Percentiles rank a stretch among this genome's conserved stretches.
Conservation (phyloP, 2,888 invertebrate species). For the Quadroppia sp. region DNA sequence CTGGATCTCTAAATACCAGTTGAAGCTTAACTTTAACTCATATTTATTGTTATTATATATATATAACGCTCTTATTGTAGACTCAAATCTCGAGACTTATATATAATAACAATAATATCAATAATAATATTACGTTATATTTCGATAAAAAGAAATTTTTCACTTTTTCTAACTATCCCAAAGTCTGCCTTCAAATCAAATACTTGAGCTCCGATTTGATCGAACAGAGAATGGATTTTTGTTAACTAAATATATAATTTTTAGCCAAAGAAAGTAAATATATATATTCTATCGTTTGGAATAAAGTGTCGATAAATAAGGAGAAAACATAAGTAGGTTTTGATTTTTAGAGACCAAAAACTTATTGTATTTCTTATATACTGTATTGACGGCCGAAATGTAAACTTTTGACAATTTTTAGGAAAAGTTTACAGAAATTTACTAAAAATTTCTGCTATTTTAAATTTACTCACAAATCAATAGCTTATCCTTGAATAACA, state of each 20-base stretch:
- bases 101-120: constrained; percentile 31
- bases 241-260: background rate
- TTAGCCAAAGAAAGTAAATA: constrained; percentile 1
- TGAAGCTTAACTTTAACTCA: constrained; percentile 13
- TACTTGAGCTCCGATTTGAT: background rate
- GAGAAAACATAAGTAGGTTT: constrained; percentile 21
- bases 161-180: no score
- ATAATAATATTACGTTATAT: constrained; percentile 29
- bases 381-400: no score
- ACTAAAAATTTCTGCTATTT: no score
- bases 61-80: background rate
- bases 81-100: background rate
- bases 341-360: background rate
- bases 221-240: background rate
- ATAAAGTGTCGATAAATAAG: constrained; percentile 24
- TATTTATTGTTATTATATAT: constrained; percentile 20
- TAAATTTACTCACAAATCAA: no score
- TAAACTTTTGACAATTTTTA: no score
- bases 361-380: background rate
- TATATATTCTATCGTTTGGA: background rate
- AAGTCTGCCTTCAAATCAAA: background rate
- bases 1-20: constrained; percentile 32
- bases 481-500: no score
- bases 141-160: constrained; percentile 12
- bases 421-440: no score